Evolutionary conservation across 1,140 invertebrate species (phyloP).

Genomic region (Limonius californicus): DNA sequence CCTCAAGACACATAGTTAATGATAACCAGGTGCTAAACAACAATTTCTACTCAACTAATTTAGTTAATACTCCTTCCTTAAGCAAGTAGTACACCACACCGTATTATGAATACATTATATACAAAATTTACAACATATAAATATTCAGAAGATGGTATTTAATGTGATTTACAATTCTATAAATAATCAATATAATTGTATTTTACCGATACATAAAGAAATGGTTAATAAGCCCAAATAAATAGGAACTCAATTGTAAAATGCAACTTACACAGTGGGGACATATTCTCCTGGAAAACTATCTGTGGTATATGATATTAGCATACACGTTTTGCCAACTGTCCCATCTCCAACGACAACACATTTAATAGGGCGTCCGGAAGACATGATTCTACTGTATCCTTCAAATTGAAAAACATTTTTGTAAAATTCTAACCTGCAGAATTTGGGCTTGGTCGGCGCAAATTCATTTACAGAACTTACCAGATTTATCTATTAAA

Average conservation of each 20-base stretch:
- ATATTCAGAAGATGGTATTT: not conserved
- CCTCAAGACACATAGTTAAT: too few relatives aligned
- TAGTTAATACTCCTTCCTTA: too few relatives aligned
- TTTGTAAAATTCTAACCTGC: constrained; percentile 9
- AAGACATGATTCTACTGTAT: constrained; percentile 54
- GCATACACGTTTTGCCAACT: constrained; percentile 98
- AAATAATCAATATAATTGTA: too few relatives aligned
- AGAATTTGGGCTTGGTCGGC: constrained; percentile 9
- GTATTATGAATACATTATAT: too few relatives aligned
- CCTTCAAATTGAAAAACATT: not conserved
- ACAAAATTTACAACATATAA: too few relatives aligned
- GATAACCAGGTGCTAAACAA: too few relatives aligned
- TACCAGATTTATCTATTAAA: not conserved
- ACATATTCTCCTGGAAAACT: constrained; percentile 99
- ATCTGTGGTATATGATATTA: constrained; percentile 98
- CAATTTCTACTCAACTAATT: too few relatives aligned
- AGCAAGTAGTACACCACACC: too few relatives aligned
- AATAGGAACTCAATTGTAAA: too few relatives aligned
- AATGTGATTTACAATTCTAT: not conserved
- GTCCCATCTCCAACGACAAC: constrained; percentile 91
- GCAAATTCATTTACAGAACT: not conserved
- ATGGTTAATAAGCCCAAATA: too few relatives aligned
- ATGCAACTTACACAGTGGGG: constrained; percentile 80
- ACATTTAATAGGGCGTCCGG: constrained; percentile 93
- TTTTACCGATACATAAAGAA: too few relatives aligned